Base-by-base conservation (phyloP, 1,140 invertebrate species). In the Rhynchophorus ferrugineus region DNA sequence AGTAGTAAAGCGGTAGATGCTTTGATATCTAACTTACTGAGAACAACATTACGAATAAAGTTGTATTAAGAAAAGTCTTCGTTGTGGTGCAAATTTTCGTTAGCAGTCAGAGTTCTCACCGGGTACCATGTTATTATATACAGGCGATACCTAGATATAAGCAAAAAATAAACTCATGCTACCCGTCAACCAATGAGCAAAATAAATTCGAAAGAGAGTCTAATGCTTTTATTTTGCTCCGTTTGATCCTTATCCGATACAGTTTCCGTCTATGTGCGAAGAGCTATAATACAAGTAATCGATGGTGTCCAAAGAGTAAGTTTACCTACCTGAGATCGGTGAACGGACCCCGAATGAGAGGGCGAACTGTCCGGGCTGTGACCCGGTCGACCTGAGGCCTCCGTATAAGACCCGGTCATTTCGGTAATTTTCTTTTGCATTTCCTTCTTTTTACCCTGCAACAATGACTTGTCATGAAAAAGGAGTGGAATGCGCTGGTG, bases 361-460 rank as follows among this genome's bases (percentile, higher is more conserved):
- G 68, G 68, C 14, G 68, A 70, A 52, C 68, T 70, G 56, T 69
- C 68, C 37, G 65, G 62, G 45, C 53, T 61, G 11, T 22, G 19
- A 16, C 42, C 49, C 1, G 20, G 19, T 22, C 34, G 36, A 38
- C 57, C 56, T 48, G 62, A 63, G 22, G 54, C 37, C 49, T 69
- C 65, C 22, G 55, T 65, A 39, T 65, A 66, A 35, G 65, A 67
- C 48, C 65, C 64, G 11, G 65, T 66, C 61, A 67, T 65, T 13
- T 50, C 52, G 18, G 48, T 62, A 33, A 61, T 53, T 50, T 57
- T 60, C 36, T 60, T 63, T 29, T 63, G 62, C 52, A 69, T 44
- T 75, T 79, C 54, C 61, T 81, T 82, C 33, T 75, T 75, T 57
- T 81, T 84, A 19, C 83, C 88, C 62, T 50, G n/a, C 11, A 29